Evolutionary conservation across 2,888 invertebrate genomes (phyloP).

Genomic region (Nephrotoma flavescens): DNA sequence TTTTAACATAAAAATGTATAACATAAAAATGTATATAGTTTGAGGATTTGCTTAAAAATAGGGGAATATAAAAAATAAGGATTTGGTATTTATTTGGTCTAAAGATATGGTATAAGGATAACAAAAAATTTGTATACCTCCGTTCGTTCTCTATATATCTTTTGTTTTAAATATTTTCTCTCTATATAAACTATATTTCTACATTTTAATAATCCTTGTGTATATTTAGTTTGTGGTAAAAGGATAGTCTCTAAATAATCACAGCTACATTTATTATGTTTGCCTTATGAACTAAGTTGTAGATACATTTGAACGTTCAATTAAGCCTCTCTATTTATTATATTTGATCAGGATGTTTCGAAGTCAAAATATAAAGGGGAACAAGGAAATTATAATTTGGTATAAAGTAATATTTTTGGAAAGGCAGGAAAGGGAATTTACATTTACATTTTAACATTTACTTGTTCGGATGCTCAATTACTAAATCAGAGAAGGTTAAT

Average conservation of each 20-base stretch:
- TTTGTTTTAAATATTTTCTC: not conserved
- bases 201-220: not conserved
- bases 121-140: not conserved
- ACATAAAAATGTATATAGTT: not conserved
- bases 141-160: not conserved
- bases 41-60: not conserved
- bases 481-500: too few species aligned
- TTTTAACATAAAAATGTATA: not conserved
- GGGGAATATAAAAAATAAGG: not conserved
- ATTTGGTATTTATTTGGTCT: not conserved
- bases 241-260: not conserved
- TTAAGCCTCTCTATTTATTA: not conserved
- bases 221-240: not conserved
- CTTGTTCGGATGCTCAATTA: too few species aligned
- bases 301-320: not conserved
- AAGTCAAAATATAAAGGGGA: too few species aligned
- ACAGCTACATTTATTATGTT: not conserved
- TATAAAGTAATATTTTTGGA: too few species aligned
- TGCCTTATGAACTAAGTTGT: not conserved
- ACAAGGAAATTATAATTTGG: too few species aligned
- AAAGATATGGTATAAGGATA: not conserved
- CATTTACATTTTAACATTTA: too few species aligned
- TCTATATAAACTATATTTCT: not conserved
- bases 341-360: too few species aligned
- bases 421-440: too few species aligned